phyloP scores from a whole-genome alignment of 2,888 invertebrate species.

The Eupithecia abbreviata region DNA sequence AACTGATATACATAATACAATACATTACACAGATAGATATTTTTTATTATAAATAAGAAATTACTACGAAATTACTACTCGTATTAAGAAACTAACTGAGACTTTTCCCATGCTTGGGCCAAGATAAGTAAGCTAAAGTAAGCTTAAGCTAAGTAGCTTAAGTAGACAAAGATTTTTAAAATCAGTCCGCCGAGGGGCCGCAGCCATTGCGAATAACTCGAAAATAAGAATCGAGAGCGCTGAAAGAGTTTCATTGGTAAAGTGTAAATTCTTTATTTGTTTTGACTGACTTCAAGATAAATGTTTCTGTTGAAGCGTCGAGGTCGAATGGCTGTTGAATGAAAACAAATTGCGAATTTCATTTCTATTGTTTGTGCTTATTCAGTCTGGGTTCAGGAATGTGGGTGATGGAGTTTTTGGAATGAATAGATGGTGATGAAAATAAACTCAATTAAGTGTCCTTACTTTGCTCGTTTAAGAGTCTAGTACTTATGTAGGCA shows the following conservation, averaged over 20 bases:
- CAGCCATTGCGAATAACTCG: neutral
- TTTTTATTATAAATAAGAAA: too few relatives aligned
- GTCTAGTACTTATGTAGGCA: too few relatives aligned
- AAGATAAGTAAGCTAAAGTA: too few relatives aligned
- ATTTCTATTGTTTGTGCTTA: slow-evolving; percentile 5
- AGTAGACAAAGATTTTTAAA: neutral
- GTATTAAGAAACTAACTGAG: neutral
- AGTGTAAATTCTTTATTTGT: slow-evolving; percentile 32
- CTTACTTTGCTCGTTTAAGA: too few relatives aligned
- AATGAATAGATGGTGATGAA: neutral
- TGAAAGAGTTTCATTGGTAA: slow-evolving; percentile 32
- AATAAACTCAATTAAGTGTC: too few relatives aligned
- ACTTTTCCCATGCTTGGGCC: neutral
- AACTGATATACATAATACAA: too few relatives aligned
- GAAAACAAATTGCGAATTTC: slow-evolving; percentile 9
- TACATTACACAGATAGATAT: too few relatives aligned
- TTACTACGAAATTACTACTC: too few relatives aligned
- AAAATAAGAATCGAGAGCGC: slow-evolving; percentile 19
- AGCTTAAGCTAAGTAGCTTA: too few relatives aligned
- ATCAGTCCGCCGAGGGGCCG: neutral
- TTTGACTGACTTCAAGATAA: slow-evolving; percentile 30
- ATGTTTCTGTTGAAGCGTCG: slow-evolving; percentile 21
- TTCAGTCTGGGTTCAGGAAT: slow-evolving; percentile 1
- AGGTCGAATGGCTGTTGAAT: slow-evolving; percentile 18
- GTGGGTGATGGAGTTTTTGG: slow-evolving; percentile 1